These are phyloP conservation scores for Onchidella celtica DNA, from an alignment of 2,888 invertebrate genomes.

Conservation along the genomic window DNA sequence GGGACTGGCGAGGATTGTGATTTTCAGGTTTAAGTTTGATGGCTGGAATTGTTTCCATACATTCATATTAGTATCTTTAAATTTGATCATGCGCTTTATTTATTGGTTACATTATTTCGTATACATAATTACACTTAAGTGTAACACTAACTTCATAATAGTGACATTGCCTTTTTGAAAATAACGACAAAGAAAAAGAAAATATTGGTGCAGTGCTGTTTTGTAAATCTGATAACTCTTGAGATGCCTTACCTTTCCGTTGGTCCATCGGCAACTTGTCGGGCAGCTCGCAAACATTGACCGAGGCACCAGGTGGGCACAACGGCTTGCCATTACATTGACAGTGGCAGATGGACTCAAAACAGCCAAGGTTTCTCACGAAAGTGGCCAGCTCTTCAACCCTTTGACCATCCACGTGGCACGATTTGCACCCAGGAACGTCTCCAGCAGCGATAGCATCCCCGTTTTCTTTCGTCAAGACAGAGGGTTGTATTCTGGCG, in stretches of 20 bases:
- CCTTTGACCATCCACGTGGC: conserved; percentile 47
- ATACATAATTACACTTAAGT: too few species aligned
- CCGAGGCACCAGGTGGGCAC: conserved; percentile 60
- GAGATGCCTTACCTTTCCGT: conserved; percentile 22
- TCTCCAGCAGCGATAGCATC: neutral
- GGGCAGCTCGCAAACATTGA: conserved; percentile 55
- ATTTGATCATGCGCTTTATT: too few species aligned
- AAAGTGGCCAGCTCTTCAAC: conserved; percentile 55
- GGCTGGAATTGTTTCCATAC: too few species aligned
- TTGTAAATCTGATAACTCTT: too few species aligned
- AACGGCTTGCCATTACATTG: conserved; percentile 66
- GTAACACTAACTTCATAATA: too few species aligned
- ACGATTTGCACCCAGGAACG: conserved; percentile 51
- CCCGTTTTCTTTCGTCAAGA: neutral
- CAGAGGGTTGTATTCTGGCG: neutral
- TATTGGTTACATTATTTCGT: too few species aligned
- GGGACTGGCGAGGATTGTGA: too few species aligned
- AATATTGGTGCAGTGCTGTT: too few species aligned
- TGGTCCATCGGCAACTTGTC: conserved; percentile 34
- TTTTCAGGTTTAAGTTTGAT: too few species aligned
- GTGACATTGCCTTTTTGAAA: too few species aligned
- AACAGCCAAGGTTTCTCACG: conserved; percentile 61
- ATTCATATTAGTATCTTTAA: too few species aligned
- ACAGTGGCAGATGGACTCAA: conserved; percentile 65
- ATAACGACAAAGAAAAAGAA: too few species aligned